Conservation (phyloP, 2,888 invertebrate species). For the Slavum lentiscoides region DNA sequence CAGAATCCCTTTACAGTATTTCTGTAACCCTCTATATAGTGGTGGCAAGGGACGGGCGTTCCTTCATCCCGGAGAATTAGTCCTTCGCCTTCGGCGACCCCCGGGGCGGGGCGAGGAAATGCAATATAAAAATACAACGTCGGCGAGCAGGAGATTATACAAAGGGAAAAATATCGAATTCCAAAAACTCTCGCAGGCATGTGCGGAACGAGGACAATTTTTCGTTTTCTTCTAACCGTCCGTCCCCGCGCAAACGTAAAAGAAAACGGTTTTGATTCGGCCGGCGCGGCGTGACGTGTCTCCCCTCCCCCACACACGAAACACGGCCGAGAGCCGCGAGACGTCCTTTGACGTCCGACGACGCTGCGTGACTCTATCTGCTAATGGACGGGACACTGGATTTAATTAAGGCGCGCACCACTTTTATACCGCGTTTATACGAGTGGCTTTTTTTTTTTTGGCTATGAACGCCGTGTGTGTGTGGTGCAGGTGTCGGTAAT, state of each 20-base stretch:
- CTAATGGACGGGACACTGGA: constrained; percentile 18
- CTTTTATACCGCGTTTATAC: neutral
- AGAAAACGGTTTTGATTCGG: constrained; percentile 25
- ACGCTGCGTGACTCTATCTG: neutral
- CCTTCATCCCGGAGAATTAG: no score
- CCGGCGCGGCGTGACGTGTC: constrained; percentile 10
- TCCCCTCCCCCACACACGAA: constrained; percentile 8
- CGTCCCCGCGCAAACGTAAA: neutral
- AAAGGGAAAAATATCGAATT: constrained; percentile 48
- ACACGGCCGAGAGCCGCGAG: constrained; percentile 1
- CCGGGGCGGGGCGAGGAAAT: neutral
- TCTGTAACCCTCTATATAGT: no score
- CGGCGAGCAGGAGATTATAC: constrained; percentile 11
- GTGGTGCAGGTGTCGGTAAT: no score
- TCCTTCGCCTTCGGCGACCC: no score
- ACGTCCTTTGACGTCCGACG: constrained; percentile 33
- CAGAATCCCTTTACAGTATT: neutral
- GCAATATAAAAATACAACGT: constrained; percentile 32
- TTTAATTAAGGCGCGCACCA: constrained; percentile 29
- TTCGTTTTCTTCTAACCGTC: no score
- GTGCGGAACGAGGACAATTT: neutral
- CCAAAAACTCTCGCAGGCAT: constrained; percentile 16
- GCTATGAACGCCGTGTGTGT: neutral
- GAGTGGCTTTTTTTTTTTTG: no score
- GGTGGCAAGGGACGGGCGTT: no score